phyloP scores from a whole-genome alignment of 2,113 vertebrate species.

The Thamnophis sirtalis region DNA sequence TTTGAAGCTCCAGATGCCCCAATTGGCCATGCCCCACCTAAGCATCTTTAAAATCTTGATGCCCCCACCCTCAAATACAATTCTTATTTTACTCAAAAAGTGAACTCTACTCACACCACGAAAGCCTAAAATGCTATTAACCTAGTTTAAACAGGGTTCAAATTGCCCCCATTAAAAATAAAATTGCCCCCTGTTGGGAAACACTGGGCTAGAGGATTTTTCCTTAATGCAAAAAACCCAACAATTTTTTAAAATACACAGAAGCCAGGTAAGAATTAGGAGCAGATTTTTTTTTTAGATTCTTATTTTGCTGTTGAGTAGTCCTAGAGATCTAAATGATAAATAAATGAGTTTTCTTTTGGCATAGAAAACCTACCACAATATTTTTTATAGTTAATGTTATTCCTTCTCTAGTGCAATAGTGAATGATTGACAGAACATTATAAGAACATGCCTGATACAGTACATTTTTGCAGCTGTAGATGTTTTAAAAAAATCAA shows the following conservation, averaged over 20 bases:
- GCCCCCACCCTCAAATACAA: too few species aligned
- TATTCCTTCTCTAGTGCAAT: neutral
- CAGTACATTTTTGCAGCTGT: neutral
- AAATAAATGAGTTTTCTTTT: neutral
- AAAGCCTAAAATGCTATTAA: too few species aligned
- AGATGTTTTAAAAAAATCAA: neutral
- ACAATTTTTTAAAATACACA: neutral
- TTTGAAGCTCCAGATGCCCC: neutral
- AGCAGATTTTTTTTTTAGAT: neutral
- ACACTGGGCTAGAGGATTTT: neutral
- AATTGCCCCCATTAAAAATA: too few species aligned
- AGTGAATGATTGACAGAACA: neutral
- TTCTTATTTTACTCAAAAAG: too few species aligned
- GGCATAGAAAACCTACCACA: neutral
- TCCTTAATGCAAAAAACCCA: neutral
- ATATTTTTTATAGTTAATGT: neutral
- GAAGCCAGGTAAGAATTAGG: neutral
- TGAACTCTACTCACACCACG: too few species aligned
- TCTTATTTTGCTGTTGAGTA: neutral
- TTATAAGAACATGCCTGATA: neutral
- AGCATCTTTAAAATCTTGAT: too few species aligned
- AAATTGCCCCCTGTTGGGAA: too few species aligned
- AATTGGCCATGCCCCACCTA: too few species aligned
- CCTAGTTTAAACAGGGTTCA: too few species aligned
- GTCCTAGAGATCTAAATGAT: neutral